Base-by-base conservation (phyloP, 2,113 vertebrate species). In the Onychostruthus taczanowskii region DNA sequence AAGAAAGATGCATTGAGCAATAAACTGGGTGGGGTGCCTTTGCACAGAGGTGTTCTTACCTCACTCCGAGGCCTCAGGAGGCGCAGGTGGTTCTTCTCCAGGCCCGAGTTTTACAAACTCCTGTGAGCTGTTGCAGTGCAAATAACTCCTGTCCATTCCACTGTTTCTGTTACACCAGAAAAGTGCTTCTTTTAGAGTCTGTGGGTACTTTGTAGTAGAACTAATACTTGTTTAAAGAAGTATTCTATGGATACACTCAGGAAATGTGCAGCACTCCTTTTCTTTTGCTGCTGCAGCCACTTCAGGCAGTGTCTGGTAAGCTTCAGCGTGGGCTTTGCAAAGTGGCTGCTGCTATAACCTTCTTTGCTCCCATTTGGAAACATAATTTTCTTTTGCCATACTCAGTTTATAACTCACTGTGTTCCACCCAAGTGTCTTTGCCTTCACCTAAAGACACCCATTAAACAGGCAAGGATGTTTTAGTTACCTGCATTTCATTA, bases 301-400 rank as follows among this genome's bases (percentile, higher is more conserved):
- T 72, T 49, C 61, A 63, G 41, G 11, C 18, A 22, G 4, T 7
- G 26, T 21, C 21, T 52, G 11, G 18, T 2, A 16, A 39, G 10
- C 31, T 28, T 22, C 43, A 70, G 37, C 0, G 0, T 0, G 14
- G 58, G 33, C 11, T 30, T 67, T 89, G 41, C n/a, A 16, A 1
- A 75, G n/a, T 18, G 3, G 5, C 37, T 64, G 5, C 17, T 63
- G 33, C 26, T 37, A 16, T 1, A 21, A 21, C 39, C 49, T 44
- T 28, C 78, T 50, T 15, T 72, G 64, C 59, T 39, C 0, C 33
- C 7, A 2, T 31, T 87, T 49, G 35, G 35, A 64, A 63, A 47
- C 26, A 22, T 9, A 2, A 17, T 66, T 75, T 46, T 13, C n/a
- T 88, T 67, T 15, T 44, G 20, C 21, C 0, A 0, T 64, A 1